Percentiles rank a stretch among this genome's conserved stretches.
Evolutionary conservation across 1,140 invertebrate genomes (phyloP).

Genomic region (Tetramorium parvispinum): DNA sequence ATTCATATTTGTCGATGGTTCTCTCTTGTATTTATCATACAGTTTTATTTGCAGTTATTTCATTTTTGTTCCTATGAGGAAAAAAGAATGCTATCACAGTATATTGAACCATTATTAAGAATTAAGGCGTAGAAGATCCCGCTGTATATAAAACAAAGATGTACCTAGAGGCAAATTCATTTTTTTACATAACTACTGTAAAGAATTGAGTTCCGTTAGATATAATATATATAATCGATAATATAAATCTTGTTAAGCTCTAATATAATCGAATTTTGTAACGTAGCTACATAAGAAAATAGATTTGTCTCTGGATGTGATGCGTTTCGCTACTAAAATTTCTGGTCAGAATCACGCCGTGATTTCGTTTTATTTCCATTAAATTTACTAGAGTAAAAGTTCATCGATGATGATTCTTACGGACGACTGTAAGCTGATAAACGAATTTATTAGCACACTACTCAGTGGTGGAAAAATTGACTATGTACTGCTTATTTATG

Average conservation of each 20-base stretch:
- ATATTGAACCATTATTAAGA: slow-evolving; percentile 2
- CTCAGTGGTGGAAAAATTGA: neutral
- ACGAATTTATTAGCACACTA: slow-evolving; percentile 38
- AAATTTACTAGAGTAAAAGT: neutral
- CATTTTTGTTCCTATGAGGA: neutral
- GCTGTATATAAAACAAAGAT: slow-evolving; percentile 43
- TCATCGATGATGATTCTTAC: neutral
- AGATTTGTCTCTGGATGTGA: slow-evolving; percentile 36
- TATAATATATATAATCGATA: slow-evolving; percentile 8
- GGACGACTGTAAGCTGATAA: neutral
- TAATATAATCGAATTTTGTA: slow-evolving; percentile 31
- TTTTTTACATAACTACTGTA: slow-evolving; percentile 27
- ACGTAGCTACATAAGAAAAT: slow-evolving; percentile 27
- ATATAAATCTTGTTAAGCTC: slow-evolving; percentile 37
- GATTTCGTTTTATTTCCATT: neutral
- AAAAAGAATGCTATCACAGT: neutral
- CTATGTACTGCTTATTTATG: slow-evolving; percentile 29
- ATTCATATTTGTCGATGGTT: neutral
- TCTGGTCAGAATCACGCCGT: neutral
- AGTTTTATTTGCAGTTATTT: slow-evolving; percentile 18
- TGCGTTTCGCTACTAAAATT: slow-evolving; percentile 10
- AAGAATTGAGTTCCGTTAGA: slow-evolving; percentile 24
- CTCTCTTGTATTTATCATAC: neutral
- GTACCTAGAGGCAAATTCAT: slow-evolving; percentile 48
- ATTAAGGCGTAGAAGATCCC: neutral